Evolutionary conservation across 30 jellyfish, hydroid and myxozoan genomes (phyloP).

Genomic region (Catostylus mosaicus): DNA sequence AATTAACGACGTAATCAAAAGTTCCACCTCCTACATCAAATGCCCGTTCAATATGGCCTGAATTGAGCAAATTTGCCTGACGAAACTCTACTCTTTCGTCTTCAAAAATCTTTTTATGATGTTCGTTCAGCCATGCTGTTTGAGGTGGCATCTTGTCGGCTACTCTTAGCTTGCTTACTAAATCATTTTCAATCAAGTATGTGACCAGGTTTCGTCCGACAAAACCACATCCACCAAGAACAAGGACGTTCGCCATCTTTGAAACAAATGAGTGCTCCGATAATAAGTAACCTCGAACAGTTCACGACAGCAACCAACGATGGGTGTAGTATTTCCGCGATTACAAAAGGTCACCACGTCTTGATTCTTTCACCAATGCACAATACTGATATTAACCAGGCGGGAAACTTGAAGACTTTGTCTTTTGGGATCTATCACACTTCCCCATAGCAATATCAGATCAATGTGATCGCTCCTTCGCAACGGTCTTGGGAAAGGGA

Average conservation of each 20-base stretch:
- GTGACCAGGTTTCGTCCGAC: slow-evolving; percentile 92
- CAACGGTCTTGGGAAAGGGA: too few relatives aligned
- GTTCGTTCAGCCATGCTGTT: slow-evolving; percentile 90
- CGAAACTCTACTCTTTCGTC: slow-evolving; percentile 81
- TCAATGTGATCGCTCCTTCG: not conserved
- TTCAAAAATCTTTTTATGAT: slow-evolving; percentile 83
- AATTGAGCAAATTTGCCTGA: slow-evolving; percentile 90
- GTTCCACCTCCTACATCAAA: slow-evolving; percentile 57
- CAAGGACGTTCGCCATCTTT: slow-evolving; percentile 62
- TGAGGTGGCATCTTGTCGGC: slow-evolving; percentile 98
- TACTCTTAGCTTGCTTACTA: slow-evolving; percentile 74
- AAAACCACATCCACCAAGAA: slow-evolving; percentile 95
- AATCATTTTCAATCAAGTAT: slow-evolving; percentile 70
- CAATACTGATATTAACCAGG: not conserved
- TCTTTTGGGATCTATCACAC: not conserved
- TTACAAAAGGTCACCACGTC: not conserved
- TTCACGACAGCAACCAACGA: not conserved
- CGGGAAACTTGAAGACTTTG: not conserved
- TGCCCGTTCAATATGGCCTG: slow-evolving; percentile 85
- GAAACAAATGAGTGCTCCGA: not conserved
- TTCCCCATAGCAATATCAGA: not conserved
- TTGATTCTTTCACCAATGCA: not conserved
- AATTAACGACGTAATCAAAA: slow-evolving; percentile 87
- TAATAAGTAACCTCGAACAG: not conserved
- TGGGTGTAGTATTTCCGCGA: slow-evolving; percentile 37